phyloP scores from a whole-genome alignment of 2,797 vertebrate species.

The Hyperoplus lanceolatus region DNA sequence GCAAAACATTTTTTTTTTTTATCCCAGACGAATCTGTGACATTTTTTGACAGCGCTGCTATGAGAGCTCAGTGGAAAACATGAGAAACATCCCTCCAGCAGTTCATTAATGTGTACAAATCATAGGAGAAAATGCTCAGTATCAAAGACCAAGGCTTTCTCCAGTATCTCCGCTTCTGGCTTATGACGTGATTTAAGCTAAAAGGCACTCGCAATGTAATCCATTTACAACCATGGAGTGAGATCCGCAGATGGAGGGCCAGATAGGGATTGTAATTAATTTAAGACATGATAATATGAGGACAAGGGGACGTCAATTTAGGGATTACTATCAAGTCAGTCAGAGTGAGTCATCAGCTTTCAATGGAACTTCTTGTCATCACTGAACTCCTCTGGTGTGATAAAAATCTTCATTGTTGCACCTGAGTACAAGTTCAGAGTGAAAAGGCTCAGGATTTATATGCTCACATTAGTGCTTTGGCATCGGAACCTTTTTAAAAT shows the following conservation, averaged over 20 bases:
- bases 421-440: neutral
- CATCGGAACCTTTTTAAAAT: neutral
- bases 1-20: neutral
- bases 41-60: neutral
- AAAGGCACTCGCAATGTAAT: slow-evolving; percentile 56
- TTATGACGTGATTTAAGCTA: slow-evolving; percentile 31
- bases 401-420: slow-evolving; percentile 20
- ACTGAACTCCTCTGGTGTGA: slow-evolving; percentile 24
- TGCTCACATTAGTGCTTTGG: neutral
- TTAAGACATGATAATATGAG: slow-evolving; percentile 47
- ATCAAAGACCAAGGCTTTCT: slow-evolving; percentile 14
- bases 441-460: slow-evolving; percentile 8
- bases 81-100: too few species aligned
- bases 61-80: neutral
- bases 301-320: slow-evolving; percentile 23
- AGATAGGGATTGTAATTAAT: slow-evolving; percentile 64
- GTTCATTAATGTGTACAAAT: neutral
- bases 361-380: slow-evolving; percentile 31
- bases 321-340: slow-evolving; percentile 50
- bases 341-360: slow-evolving; percentile 33
- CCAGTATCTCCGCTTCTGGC: neutral
- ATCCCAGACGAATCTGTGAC: neutral
- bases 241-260: slow-evolving; percentile 54
- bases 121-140: slow-evolving; percentile 1
- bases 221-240: slow-evolving; percentile 51